Conservation (phyloP, 1,140 invertebrate species). For the Monomorium pharaonis region DNA sequence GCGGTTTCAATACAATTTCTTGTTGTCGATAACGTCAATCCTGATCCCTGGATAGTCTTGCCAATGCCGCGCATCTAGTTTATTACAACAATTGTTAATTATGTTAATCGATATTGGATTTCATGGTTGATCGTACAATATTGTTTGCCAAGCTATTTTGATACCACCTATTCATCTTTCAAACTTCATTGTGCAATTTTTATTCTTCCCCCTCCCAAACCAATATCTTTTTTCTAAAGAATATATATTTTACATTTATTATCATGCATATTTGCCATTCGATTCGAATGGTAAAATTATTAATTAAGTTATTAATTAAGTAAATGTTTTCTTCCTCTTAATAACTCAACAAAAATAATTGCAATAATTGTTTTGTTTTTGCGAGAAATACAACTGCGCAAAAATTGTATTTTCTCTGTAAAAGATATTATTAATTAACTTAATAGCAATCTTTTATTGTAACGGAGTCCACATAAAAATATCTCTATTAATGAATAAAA, state of each 20-base stretch:
- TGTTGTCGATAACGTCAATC: constrained; percentile 8
- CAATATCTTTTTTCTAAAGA: neutral
- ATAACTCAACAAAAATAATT: neutral
- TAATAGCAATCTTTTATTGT: neutral
- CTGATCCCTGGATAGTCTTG: neutral
- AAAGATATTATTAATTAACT: neutral
- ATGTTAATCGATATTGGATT: constrained; percentile 32
- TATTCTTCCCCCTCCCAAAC: neutral
- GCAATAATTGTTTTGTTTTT: neutral
- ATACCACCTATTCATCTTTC: neutral
- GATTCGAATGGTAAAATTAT: neutral
- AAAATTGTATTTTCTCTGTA: neutral
- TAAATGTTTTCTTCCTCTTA: constrained; percentile 13
- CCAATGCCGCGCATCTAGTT: neutral
- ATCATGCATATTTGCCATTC: neutral
- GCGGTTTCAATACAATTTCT: constrained; percentile 4
- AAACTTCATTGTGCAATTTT: neutral
- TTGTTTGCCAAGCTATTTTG: neutral
- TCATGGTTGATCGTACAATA: neutral
- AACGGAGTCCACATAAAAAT: neutral
- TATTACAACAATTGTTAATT: neutral
- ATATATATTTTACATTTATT: neutral
- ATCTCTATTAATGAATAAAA: neutral
- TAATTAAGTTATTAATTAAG: neutral
- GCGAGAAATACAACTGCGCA: neutral